Evolutionary conservation across 2,888 invertebrate genomes (phyloP).

Genomic region (Athetis lepigone): DNA sequence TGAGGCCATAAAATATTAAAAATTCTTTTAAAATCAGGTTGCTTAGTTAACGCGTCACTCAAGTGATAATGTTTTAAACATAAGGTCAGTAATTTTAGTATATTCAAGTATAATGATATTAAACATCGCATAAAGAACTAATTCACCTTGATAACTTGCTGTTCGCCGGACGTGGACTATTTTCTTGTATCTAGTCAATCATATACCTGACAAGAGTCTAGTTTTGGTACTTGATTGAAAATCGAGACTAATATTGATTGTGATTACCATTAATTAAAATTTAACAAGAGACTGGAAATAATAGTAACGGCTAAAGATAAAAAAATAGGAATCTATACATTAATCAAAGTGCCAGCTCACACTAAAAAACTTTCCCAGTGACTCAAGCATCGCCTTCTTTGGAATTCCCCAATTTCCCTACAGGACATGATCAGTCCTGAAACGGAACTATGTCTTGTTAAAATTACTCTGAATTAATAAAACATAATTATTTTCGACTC

Average conservation of each 20-base stretch:
- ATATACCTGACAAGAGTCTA: slow-evolving; percentile 29
- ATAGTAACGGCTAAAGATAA: too few species aligned
- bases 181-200: slow-evolving; percentile 41
- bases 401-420: slow-evolving; percentile 24
- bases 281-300: too few species aligned
- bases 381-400: slow-evolving; percentile 18
- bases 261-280: too few species aligned
- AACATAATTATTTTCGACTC: too few species aligned
- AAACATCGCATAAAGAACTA: slow-evolving; percentile 44
- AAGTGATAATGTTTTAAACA: slow-evolving; percentile 44
- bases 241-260: too few species aligned
- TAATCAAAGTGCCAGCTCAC: neutral
- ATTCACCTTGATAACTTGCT: slow-evolving; percentile 56
- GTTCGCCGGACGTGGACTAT: slow-evolving; percentile 52
- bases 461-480: too few species aligned
- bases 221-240: slow-evolving; percentile 12
- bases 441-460: too few species aligned
- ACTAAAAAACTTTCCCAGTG: slow-evolving; percentile 4
- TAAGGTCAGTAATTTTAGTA: slow-evolving; percentile 33
- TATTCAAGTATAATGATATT: slow-evolving; percentile 50
- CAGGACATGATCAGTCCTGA: neutral
- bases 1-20: slow-evolving; percentile 12
- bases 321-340: neutral
- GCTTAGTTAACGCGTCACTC: slow-evolving; percentile 24
- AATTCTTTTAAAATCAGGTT: slow-evolving; percentile 19